Percentiles rank a stretch among this genome's conserved stretches.
These are phyloP conservation scores for Carlito syrichta DNA, from an alignment of 2,113 vertebrate genomes.

Conservation along the genomic window DNA sequence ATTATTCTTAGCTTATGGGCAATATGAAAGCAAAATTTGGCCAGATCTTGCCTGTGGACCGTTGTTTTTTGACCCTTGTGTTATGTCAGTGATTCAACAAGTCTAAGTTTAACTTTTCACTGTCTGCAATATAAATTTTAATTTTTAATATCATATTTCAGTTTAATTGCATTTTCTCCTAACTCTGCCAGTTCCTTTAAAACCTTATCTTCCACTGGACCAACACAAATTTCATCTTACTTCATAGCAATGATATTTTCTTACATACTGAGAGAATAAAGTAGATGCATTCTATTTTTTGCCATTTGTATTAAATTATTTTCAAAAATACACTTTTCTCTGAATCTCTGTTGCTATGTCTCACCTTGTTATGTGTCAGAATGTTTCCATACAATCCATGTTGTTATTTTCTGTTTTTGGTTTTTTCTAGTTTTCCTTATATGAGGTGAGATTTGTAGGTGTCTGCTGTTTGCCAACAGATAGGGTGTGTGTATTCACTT, in stretches of 20 bases:
- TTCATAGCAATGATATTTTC: background rate
- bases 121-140: background rate
- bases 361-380: background rate
- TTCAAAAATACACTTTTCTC: background rate
- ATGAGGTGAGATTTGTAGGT: background rate
- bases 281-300: background rate
- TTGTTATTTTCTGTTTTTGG: background rate
- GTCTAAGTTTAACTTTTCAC: background rate
- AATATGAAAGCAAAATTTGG: background rate
- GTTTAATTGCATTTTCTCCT: background rate
- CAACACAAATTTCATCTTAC: background rate
- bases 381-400: background rate
- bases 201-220: background rate
- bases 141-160: background rate
- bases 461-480: background rate
- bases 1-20: background rate
- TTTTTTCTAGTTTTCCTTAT: background rate
- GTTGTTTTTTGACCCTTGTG: background rate
- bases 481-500: rapidly evolving
- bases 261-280: background rate
- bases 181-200: background rate
- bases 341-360: background rate
- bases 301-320: background rate
- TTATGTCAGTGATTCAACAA: background rate
- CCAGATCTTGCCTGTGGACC: background rate